A percentile compares a stretch with the other conserved stretches of the same genome.
These are phyloP conservation scores for Drosophila pseudotakahashii DNA, from an alignment of 2,888 invertebrate genomes.

Conservation along the genomic window DNA sequence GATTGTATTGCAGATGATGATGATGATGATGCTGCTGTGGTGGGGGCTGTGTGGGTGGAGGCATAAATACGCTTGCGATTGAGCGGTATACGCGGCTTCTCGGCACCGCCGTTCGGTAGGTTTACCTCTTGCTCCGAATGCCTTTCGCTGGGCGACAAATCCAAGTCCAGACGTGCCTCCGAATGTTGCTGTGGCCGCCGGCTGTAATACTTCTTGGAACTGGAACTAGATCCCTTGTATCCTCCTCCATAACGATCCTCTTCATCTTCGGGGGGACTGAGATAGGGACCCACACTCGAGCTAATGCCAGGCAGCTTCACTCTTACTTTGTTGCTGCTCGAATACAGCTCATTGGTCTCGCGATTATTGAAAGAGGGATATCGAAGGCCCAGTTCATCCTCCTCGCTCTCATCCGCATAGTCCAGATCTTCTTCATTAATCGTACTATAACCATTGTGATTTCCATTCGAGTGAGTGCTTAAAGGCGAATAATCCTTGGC, in stretches of 20 bases:
- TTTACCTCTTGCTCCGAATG: conserved; percentile 82
- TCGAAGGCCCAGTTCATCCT: conserved; percentile 69
- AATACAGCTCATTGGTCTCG: conserved; percentile 73
- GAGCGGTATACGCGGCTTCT: conserved; percentile 71
- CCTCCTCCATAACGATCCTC: conserved; percentile 54
- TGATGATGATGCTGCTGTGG: conserved; percentile 42
- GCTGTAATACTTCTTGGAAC: conserved; percentile 63
- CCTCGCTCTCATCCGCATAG: conserved; percentile 80
- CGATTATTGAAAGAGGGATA: conserved; percentile 54
- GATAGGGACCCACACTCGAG: conserved; percentile 81
- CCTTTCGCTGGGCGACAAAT: conserved; percentile 78
- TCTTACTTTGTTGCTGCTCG: conserved; percentile 75
- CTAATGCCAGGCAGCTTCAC: conserved; percentile 68
- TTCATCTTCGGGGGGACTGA: conserved; percentile 81
- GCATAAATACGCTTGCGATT: conserved; percentile 83
- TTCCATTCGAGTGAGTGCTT: conserved; percentile 39
- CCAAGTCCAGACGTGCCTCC: conserved; percentile 79
- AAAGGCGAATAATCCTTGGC: conserved; percentile 73
- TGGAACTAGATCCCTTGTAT: conserved; percentile 15
- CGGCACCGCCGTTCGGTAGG: conserved; percentile 65
- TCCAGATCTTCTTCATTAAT: conserved; percentile 80
- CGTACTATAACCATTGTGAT: conserved; percentile 68
- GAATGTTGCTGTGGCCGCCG: conserved; percentile 60
- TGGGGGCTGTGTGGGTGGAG: conserved; percentile 74
- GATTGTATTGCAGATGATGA: conserved; percentile 41